Base-by-base conservation (phyloP, 1,140 invertebrate genomes). In the Aphelinus atriplicis region DNA sequence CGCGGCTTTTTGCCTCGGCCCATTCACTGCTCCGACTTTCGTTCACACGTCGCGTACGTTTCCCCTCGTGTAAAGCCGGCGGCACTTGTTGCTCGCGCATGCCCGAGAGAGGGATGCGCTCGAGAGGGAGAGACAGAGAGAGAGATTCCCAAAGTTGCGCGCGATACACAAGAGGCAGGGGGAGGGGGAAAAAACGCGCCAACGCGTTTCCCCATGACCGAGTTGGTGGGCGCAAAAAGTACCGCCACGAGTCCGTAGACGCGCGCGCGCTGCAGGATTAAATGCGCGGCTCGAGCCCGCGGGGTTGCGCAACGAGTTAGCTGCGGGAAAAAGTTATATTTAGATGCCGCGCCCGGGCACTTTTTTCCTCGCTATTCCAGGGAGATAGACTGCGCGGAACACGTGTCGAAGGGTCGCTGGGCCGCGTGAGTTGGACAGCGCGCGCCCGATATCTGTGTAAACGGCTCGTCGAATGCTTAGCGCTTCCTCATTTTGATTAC, bases 31-130 rank as follows among this genome's bases (percentile, higher is more conserved):
- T 57, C 63, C 74, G 58, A 61, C 48, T 69, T 77, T 74, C 78
- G 78, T 81, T 81, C 78, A 81, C 78, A 80, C 78, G 80, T 79
- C 76, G 72, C 26, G 26, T 71, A 78, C 71, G 60, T 78, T 79
- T 76, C 71, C 47, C 47, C 48, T 63, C 67, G 10, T 70, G 48
- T 43, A 26, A 26, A 26, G 26, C 0, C 26, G 26, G 26, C 26
- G 26, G 26, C 26, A 26, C 26, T 26, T 26, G 26, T 26, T 51
- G 61, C 47, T 73, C 26, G 26, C 26, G 26, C 26, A 26, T 26
- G 26, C 26, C 26, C 26, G 26, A 26, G 26, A 26, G 26, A 26
- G 4, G 10, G 65, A 48, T 53, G 6, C 47, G 9, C 51, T 6
- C 51, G 51, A 53, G 51, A 53, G 47, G 2, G 9, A 6, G 45